Conservation (phyloP, 1,140 invertebrate species). For the Megalopta genalis region DNA sequence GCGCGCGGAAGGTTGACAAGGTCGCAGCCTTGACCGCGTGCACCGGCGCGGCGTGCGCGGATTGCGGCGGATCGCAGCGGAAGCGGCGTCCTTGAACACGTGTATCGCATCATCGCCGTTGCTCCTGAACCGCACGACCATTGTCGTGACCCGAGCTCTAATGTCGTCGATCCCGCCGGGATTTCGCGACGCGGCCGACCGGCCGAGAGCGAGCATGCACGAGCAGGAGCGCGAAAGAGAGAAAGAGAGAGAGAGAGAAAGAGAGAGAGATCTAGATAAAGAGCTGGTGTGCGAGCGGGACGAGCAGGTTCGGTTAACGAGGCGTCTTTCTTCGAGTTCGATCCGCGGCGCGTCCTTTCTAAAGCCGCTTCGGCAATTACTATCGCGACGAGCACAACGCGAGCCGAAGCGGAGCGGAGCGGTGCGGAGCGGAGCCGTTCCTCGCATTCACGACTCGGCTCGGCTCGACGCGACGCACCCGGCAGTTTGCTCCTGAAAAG, state of each 20-base stretch:
- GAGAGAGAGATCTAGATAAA: too few relatives aligned
- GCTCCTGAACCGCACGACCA: constrained; percentile 45
- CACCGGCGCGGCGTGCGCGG: neutral
- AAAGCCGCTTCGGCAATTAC: constrained; percentile 48
- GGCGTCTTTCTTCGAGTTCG: neutral
- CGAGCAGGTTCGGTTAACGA: constrained; percentile 22
- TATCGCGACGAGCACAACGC: constrained; percentile 47
- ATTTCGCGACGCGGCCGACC: constrained; percentile 25
- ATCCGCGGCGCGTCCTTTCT: constrained; percentile 5
- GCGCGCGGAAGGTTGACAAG: neutral
- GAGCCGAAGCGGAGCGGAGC: too few relatives aligned
- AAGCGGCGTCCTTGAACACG: constrained; percentile 42
- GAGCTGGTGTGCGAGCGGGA: neutral
- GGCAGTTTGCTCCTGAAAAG: constrained; percentile 32
- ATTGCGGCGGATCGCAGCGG: constrained; percentile 33
- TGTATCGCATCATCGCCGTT: constrained; percentile 35
- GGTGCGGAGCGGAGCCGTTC: too few relatives aligned
- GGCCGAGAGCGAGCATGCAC: neutral
- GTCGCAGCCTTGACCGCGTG: constrained; percentile 35
- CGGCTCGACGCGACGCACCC: too few relatives aligned
- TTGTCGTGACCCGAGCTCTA: constrained; percentile 50
- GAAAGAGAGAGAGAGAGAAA: neutral
- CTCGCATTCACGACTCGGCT: constrained; percentile 17
- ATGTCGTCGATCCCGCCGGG: constrained; percentile 44
- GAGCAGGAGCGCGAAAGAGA: neutral